A percentile compares a stretch with the other conserved stretches of the same genome.
phyloP scores from a whole-genome alignment of 2,888 invertebrate genomes.

The Drosophila kanekoi region DNA sequence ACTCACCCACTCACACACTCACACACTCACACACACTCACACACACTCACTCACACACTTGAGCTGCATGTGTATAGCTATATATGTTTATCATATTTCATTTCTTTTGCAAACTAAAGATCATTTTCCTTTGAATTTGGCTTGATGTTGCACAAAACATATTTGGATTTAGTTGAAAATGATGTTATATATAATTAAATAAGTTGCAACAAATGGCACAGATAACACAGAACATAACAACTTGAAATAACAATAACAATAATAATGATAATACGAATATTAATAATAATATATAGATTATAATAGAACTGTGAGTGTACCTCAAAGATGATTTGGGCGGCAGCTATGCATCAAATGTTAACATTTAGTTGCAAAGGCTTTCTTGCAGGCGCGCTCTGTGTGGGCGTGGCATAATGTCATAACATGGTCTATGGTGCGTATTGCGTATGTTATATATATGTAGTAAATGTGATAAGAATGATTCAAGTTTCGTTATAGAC shows the following conservation, averaged over 20 bases:
- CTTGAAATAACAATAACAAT: too few relatives aligned
- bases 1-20: too few relatives aligned
- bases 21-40: too few relatives aligned
- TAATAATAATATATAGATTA: too few relatives aligned
- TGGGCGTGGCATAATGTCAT: conserved; percentile 20
- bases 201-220: conserved; percentile 39
- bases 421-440: conserved; percentile 19
- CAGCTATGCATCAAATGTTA: conserved; percentile 38
- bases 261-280: too few relatives aligned
- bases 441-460: conserved; percentile 14
- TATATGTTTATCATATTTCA: conserved; percentile 11
- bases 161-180: conserved; percentile 7
- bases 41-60: too few relatives aligned
- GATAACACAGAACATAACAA: conserved; percentile 27
- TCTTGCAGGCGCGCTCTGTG: conserved; percentile 19
- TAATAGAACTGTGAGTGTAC: conserved; percentile 50
- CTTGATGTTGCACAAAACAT: conserved; percentile 31
- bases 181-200: conserved; percentile 17
- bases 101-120: conserved; percentile 7
- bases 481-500: conserved; percentile 5
- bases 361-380: conserved; percentile 31
- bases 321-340: conserved; percentile 37
- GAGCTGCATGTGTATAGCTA: background rate
- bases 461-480: conserved; percentile 6
- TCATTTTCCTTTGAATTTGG: conserved; percentile 21